Base-by-base conservation (phyloP, 2,888 invertebrate species). In the Germaria angustata region DNA sequence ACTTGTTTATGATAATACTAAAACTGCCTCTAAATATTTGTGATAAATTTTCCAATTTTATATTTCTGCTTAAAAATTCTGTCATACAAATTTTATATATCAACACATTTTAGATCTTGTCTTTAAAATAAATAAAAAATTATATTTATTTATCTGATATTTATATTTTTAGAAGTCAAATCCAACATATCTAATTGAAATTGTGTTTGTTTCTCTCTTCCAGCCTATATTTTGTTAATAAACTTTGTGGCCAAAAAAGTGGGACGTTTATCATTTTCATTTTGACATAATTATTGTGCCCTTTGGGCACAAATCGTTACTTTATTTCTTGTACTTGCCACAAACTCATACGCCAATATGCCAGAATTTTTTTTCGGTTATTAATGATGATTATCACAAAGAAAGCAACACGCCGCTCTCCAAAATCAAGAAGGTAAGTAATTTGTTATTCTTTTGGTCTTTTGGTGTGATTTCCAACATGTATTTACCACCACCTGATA, bases 391-490 rank as follows among this genome's bases (percentile, higher is more conserved):
- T 36, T 49, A 71, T 59, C 59, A 36, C 6, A 34, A 34, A 4
- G 22, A 32, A 28, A 44, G 41, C 34, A 59, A 59, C 15, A 41
- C 11, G 49, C 49, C 24, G 28, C 24, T 17, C 6, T 28, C 7
- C 9, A 22, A 22, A 20, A 6, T 41, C 0, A 32, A 46, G 34
- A 46, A 17, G 63, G 41, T 59, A 61, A 73, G 61, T 53, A 68
- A 73, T 68, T 80, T 73, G 59, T 66, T 53, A 17, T 75, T 66
- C 32, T 65, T 72, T 53, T n/a, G n/a, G n/a, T 8, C 41, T 68
- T 41, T 39, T 68, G 73, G 73, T 73, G 68, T 80, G 68, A 80
- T 73, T 63, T 80, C 68, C 73, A 80, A 73, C 73, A 80, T 68
- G 68, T 80, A 59, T 72, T 79, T 66, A 46, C 46, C 13, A 34